Evolutionary conservation across 1,140 invertebrate genomes (phyloP).

Genomic region (Pectinophora gossypiella): DNA sequence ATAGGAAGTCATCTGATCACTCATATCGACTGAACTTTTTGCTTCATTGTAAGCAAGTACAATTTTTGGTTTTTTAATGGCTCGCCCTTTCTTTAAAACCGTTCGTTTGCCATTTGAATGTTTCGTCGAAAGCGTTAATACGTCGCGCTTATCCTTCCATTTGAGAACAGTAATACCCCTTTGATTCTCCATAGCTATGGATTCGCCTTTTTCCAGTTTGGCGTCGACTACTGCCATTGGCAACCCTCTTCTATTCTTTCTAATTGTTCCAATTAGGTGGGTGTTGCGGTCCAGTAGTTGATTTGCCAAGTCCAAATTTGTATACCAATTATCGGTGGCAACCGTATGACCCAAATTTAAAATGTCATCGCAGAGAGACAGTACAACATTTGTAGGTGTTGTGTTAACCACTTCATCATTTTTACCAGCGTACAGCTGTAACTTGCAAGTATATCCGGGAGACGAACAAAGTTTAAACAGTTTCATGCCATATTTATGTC

Average conservation of each 20-base stretch:
- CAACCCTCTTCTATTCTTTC: constrained; percentile 11
- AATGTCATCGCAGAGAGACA: constrained; percentile 1
- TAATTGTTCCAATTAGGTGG: constrained; percentile 12
- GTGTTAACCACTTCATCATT: background rate
- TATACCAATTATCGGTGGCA: constrained; percentile 12
- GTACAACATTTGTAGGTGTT: constrained; percentile 8
- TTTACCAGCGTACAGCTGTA: constrained; percentile 8
- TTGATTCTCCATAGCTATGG: constrained; percentile 12
- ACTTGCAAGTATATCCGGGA: constrained; percentile 10
- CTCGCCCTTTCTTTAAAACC: constrained; percentile 4
- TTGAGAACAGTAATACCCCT: constrained; percentile 19
- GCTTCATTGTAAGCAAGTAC: constrained; percentile 25
- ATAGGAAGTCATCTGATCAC: constrained; percentile 28
- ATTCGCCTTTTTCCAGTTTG: constrained; percentile 22
- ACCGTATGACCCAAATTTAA: constrained; percentile 7
- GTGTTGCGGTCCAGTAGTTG: constrained; percentile 9
- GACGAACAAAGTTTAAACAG: constrained; percentile 11
- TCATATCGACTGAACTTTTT: constrained; percentile 27
- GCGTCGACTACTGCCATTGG: constrained; percentile 10
- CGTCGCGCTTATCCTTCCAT: constrained; percentile 30
- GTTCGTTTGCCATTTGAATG: constrained; percentile 8
- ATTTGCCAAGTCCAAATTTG: constrained; percentile 14
- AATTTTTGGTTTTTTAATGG: constrained; percentile 19
- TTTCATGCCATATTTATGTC: constrained; percentile 16
- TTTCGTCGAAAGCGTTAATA: constrained; percentile 24